These are phyloP conservation scores for Formica exsecta DNA, from an alignment of 1,140 invertebrate genomes.

Conservation along the genomic window DNA sequence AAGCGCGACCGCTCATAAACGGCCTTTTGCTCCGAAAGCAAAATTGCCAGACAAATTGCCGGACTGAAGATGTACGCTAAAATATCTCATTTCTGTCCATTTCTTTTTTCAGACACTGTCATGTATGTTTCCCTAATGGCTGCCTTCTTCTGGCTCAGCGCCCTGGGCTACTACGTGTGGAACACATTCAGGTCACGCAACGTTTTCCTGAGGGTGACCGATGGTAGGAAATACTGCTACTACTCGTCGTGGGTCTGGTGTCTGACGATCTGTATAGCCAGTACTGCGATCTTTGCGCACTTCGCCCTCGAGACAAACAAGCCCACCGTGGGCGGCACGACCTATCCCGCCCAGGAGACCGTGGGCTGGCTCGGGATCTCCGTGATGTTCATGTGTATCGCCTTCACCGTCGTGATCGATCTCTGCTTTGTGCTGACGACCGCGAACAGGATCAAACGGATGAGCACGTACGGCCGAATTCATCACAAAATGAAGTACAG, in stretches of 20 bases:
- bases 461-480: conserved; percentile 93
- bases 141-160: conserved; percentile 94
- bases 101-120: conserved; percentile 89
- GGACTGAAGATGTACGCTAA: background rate
- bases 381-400: conserved; percentile 92
- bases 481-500: conserved; percentile 95
- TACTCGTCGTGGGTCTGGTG: conserved; percentile 93
- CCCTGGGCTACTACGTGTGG: conserved; percentile 94
- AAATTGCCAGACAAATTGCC: background rate
- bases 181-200: conserved; percentile 94
- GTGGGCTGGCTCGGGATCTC: conserved; percentile 92
- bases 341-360: conserved; percentile 80
- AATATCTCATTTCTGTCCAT: conserved; percentile 14
- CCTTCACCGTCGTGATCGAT: conserved; percentile 92
- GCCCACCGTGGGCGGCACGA: conserved; percentile 79
- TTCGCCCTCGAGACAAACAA: conserved; percentile 91
- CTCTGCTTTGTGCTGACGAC: conserved; percentile 93
- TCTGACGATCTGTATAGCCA: conserved; percentile 90
- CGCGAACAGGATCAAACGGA: conserved; percentile 91
- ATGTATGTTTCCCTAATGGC: conserved; percentile 91
- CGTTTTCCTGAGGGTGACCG: conserved; percentile 93
- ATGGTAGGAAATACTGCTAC: conserved; percentile 94
- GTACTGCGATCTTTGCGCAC: conserved; percentile 92
- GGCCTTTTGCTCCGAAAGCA: background rate
- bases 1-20: background rate